Percentiles rank a stretch among this genome's conserved stretches.
phyloP scores from a whole-genome alignment of 2,113 vertebrate genomes.

The Loxodonta africana region DNA sequence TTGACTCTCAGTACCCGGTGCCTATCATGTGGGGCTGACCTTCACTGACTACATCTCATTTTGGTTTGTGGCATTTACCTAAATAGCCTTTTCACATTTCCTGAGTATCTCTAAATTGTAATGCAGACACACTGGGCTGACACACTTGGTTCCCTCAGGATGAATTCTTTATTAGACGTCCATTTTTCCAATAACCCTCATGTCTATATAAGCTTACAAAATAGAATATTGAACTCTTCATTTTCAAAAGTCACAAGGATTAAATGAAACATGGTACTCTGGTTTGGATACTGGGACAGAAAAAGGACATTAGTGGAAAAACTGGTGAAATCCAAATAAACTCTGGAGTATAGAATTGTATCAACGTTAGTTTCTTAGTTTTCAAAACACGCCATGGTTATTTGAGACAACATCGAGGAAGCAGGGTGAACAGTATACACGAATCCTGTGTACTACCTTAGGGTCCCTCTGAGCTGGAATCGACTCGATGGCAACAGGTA shows the following conservation, averaged over 20 bases:
- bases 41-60: neutral
- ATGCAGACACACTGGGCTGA: neutral
- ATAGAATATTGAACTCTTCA: neutral
- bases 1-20: neutral
- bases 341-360: neutral
- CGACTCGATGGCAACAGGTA: neutral
- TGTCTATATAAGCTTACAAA: neutral
- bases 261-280: neutral
- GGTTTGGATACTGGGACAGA: neutral
- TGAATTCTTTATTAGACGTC: neutral
- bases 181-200: neutral
- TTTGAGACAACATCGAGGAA: neutral
- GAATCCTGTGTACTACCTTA: too few species aligned
- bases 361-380: too few species aligned
- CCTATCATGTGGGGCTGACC: neutral
- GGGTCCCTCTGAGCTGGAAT: neutral
- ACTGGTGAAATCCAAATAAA: neutral
- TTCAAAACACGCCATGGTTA: neutral
- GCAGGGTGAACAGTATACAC: neutral
- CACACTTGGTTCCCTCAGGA: neutral
- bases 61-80: neutral
- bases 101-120: neutral
- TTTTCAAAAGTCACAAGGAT: neutral
- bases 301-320: neutral
- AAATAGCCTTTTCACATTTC: neutral